A percentile compares a stretch with the other conserved stretches of the same genome.
These are phyloP conservation scores for Zosterops japonicus DNA, from an alignment of 2,113 vertebrate species.

Conservation along the genomic window DNA sequence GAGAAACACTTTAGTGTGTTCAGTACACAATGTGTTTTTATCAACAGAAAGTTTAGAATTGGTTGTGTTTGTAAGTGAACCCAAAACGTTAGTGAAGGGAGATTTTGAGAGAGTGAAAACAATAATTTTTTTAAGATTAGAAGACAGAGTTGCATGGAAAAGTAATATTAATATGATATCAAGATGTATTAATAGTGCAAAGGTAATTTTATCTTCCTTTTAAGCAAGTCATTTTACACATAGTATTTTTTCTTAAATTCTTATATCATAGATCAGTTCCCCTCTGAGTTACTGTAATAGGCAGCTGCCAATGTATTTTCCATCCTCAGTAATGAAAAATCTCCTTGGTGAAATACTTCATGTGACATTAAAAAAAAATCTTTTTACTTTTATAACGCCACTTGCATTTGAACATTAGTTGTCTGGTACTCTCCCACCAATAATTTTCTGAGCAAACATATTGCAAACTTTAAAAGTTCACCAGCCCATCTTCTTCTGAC, in stretches of 20 bases:
- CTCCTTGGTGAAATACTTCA: background rate
- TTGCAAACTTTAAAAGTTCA: background rate
- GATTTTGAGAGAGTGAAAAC: background rate
- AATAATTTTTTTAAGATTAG: background rate
- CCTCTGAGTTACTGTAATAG: background rate
- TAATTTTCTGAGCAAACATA: background rate
- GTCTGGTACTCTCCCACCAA: background rate
- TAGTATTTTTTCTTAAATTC: background rate
- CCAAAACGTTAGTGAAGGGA: background rate
- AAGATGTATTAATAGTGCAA: background rate
- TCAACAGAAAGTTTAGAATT: background rate
- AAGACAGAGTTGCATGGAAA: background rate
- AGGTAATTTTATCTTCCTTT: background rate
- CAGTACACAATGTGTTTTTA: background rate
- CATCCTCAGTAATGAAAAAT: background rate
- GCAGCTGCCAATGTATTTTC: background rate
- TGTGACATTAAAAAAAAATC: background rate
- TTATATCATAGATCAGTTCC: background rate
- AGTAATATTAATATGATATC: background rate
- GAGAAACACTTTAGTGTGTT: background rate
- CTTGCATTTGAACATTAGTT: background rate
- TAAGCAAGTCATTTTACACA: background rate
- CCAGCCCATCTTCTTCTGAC: background rate
- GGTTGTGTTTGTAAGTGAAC: background rate
- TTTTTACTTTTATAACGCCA: background rate